These are phyloP conservation scores for Ormyrus nitidulus DNA, from an alignment of 2,888 invertebrate species.

Conservation along the genomic window DNA sequence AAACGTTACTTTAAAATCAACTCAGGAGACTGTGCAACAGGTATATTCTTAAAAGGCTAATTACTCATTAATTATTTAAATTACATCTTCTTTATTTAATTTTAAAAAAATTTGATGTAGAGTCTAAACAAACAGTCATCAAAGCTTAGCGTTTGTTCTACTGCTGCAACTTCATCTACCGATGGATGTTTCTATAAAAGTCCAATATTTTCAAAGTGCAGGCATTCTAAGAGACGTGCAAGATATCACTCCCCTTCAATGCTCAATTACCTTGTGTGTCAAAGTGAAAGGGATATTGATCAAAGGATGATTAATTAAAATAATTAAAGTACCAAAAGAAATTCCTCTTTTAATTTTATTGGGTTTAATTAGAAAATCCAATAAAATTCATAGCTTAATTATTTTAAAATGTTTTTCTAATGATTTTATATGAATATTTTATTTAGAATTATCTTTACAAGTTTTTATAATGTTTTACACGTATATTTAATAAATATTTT, in stretches of 20 bases:
- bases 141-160: conserved; percentile 50
- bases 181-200: conserved; percentile 28
- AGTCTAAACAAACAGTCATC: conserved; percentile 40
- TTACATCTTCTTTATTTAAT: too few species aligned
- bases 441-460: conserved; percentile 21
- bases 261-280: conserved; percentile 43
- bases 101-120: not conserved
- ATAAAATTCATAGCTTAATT: not conserved
- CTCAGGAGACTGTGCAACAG: conserved; percentile 21
- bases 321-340: not conserved
- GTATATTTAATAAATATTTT: too few species aligned
- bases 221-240: conserved; percentile 29
- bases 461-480: conserved; percentile 9
- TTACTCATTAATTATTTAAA: too few species aligned
- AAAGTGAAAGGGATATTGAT: conserved; percentile 48
- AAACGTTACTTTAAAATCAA: conserved; percentile 10
- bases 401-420: not conserved
- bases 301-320: not conserved
- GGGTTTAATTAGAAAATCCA: not conserved
- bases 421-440: conserved; percentile 8
- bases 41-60: not conserved
- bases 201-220: conserved; percentile 10
- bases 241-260: conserved; percentile 40
- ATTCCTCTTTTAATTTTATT: not conserved
- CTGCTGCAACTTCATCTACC: conserved; percentile 28